These are phyloP conservation scores for Benitochromis conjunctus DNA, from an alignment of 2,113 vertebrate genomes.

Conservation along the genomic window DNA sequence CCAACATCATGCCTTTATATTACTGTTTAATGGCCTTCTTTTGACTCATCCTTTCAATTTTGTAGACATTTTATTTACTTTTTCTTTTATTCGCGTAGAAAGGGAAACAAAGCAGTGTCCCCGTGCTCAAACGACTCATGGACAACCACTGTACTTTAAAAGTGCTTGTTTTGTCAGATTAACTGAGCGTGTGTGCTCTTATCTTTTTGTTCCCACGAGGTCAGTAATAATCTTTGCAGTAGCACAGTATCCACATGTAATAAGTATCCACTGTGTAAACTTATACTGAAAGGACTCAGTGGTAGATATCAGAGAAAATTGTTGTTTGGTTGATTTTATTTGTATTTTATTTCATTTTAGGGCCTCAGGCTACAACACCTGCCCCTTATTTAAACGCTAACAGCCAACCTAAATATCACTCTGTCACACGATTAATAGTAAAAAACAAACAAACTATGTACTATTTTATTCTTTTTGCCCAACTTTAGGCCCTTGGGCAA, in stretches of 20 bases:
- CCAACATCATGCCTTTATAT: conserved; percentile 54
- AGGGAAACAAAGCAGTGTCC: conserved; percentile 13
- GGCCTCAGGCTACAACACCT: background rate
- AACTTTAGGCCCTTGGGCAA: background rate
- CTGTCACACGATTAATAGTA: background rate
- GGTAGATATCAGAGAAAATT: background rate
- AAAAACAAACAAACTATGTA: background rate
- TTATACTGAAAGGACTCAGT: background rate
- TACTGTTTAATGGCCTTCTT: conserved; percentile 53
- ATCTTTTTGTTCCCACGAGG: background rate
- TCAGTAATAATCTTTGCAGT: background rate
- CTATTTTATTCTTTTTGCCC: background rate
- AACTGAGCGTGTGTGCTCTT: background rate
- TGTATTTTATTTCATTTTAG: background rate
- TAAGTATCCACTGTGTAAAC: conserved; percentile 14
- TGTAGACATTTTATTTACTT: background rate
- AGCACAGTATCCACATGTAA: background rate
- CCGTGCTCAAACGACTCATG: conserved; percentile 15
- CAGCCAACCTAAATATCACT: background rate
- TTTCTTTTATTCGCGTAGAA: background rate
- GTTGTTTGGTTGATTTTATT: background rate
- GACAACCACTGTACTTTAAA: conserved; percentile 5
- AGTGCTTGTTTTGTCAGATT: background rate
- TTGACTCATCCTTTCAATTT: conserved; percentile 20
- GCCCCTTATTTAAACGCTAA: background rate